Evolutionary conservation across 2,888 invertebrate genomes (phyloP).

Genomic region (Ferdinandea cuprea): DNA sequence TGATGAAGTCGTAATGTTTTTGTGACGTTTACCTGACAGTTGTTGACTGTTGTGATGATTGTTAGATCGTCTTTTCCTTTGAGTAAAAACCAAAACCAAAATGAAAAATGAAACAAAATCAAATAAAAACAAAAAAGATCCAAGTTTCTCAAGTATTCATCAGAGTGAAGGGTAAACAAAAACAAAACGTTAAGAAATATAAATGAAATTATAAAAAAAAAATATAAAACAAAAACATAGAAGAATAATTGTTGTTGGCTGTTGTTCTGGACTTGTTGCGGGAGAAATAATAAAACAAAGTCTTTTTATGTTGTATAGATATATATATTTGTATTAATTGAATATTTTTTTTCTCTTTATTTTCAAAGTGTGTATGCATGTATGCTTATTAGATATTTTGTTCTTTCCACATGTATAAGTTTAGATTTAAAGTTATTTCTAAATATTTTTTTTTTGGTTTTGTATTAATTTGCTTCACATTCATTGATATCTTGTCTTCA

Average conservation of each 20-base stretch:
- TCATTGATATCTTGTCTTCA: conserved; percentile 59
- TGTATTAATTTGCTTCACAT: conserved; percentile 50
- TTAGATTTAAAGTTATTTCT: conserved; percentile 52
- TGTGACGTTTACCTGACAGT: conserved; percentile 56
- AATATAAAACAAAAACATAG: conserved; percentile 3
- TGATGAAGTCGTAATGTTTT: background rate
- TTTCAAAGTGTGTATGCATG: conserved; percentile 67
- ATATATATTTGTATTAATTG: conserved; percentile 74
- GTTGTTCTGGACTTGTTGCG: conserved; percentile 72
- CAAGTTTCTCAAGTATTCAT: conserved; percentile 68
- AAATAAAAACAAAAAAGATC: conserved; percentile 40
- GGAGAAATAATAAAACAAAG: conserved; percentile 73
- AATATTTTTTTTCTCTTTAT: conserved; percentile 57
- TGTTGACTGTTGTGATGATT: conserved; percentile 55
- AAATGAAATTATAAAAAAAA: conserved; percentile 21
- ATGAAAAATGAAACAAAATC: too few species aligned
- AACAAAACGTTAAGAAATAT: too few species aligned
- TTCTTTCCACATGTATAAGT: conserved; percentile 65
- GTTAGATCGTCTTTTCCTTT: conserved; percentile 64
- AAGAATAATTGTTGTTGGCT: conserved; percentile 62
- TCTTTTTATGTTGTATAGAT: conserved; percentile 74
- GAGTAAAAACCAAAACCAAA: conserved; percentile 34
- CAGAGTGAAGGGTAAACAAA: conserved; percentile 62
- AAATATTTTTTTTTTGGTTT: conserved; percentile 32
- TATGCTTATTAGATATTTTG: conserved; percentile 55